Conservation (phyloP, 2,888 invertebrate genomes). For the Melipona bicolor region DNA sequence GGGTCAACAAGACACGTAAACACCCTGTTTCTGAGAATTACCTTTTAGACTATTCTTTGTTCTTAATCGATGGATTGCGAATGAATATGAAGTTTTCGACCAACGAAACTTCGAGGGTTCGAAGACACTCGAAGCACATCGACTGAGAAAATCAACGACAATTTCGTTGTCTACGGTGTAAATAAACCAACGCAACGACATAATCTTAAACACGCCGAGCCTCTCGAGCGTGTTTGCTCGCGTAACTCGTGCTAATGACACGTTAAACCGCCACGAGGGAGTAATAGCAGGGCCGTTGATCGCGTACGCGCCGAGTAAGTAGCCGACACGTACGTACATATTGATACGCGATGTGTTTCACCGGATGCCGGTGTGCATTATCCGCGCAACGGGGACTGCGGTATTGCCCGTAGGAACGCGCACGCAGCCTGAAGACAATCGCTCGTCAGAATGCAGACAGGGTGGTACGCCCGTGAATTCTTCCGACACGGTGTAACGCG, state of each 20-base stretch:
- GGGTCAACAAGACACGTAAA: not conserved
- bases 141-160: too few relatives aligned
- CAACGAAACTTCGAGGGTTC: too few relatives aligned
- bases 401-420: not conserved
- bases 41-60: not conserved
- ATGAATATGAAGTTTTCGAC: not conserved
- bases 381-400: not conserved
- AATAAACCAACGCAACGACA: constrained; percentile 51
- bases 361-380: constrained; percentile 14
- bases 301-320: constrained; percentile 53
- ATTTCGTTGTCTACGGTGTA: too few relatives aligned
- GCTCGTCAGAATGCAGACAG: constrained; percentile 49
- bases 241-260: constrained; percentile 71
- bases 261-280: constrained; percentile 71
- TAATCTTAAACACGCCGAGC: constrained; percentile 50
- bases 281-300: constrained; percentile 66
- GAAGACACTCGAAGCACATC: too few relatives aligned
- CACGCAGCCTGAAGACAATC: constrained; percentile 46
- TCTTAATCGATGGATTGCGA: not conserved
- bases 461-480: constrained; percentile 48
- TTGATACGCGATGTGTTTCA: constrained; percentile 35
- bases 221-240: constrained; percentile 68
- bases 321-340: constrained; percentile 36
- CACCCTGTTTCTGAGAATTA: not conserved
- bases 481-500: constrained; percentile 49